Evolutionary conservation across 2,113 vertebrate genomes (phyloP), one percentile per base, ranked within the genome.

Genomic region (Caracal caracal): DNA sequence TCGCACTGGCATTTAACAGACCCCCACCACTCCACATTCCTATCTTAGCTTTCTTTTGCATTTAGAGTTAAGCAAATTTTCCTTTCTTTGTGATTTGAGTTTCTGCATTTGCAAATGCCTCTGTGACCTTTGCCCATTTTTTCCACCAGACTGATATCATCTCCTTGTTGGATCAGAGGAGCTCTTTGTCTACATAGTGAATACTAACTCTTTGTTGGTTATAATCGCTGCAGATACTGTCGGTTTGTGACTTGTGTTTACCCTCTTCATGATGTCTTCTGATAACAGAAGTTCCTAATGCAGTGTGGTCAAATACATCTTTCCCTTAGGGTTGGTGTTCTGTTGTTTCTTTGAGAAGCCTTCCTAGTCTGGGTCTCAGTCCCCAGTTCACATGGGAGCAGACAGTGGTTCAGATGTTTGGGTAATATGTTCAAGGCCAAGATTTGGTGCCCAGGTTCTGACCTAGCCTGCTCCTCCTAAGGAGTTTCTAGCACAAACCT

Each of bases 321-420:
- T 83, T 30, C 37, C 59, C 59, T 35, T 22, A 35, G 19, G 47
- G 28, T 17, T 43, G 28, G 70, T 12, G 33, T 11, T 56, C 43
- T 28, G 66, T n/a, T 26, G 15, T 83, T 75, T 66, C 63, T 47
- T 47, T 47, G 30, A 83, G 43, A 63, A 66, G 1, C 35, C 35
- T 35, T 53, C 68, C 43, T 28, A 19, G 59, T 28, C 66, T 43
- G 56, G 26, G n/a, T 89, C 43, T 63, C 6, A 3, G 7, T 10
- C 10, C 35, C 19, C 37, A 1, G 11, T 35, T 30, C 35, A 66
- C 22, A 1, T 0, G 5, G 28, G 22, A 11, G 30, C 47, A 56
- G 37, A 84, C 30, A 17, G n/a, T 33, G 66, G n/a, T 75, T 73
- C 53, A 13, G 66, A 63, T 33, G 9, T 63, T 70, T 35, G 26